Evolutionary conservation across 2,797 vertebrate species (phyloP).

Genomic region (Pseudopleuronectes americanus): DNA sequence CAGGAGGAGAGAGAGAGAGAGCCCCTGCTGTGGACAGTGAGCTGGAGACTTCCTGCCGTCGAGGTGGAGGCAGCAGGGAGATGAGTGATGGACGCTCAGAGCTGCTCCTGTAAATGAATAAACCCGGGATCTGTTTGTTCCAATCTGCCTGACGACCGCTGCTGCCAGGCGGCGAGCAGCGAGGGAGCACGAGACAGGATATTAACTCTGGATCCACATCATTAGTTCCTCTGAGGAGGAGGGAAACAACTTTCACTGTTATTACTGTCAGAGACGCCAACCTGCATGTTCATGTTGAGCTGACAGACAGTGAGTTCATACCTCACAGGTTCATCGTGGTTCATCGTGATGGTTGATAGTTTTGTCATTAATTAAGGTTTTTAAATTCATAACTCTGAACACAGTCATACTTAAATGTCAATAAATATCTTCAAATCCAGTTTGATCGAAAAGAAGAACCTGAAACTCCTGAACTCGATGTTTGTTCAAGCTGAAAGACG

Average conservation of each 20-base stretch:
- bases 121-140: constrained; percentile 53
- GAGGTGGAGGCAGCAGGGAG: too few relatives aligned
- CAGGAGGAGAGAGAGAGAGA: neutral
- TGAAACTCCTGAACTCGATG: too few relatives aligned
- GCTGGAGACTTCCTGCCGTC: neutral
- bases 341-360: too few relatives aligned
- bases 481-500: too few relatives aligned
- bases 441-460: too few relatives aligned
- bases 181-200: constrained; percentile 38
- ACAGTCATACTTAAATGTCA: too few relatives aligned
- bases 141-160: constrained; percentile 42
- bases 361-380: too few relatives aligned
- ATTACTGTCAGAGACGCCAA: neutral
- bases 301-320: neutral
- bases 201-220: constrained; percentile 72
- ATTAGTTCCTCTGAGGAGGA: constrained; percentile 64
- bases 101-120: constrained; percentile 35
- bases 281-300: neutral
- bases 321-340: too few relatives aligned
- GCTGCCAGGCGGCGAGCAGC: neutral
- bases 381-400: too few relatives aligned
- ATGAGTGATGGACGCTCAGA: neutral
- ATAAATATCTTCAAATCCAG: too few relatives aligned
- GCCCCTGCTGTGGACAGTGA: neutral
- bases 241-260: neutral